Conservation (phyloP, 2,113 vertebrate genomes). For the Oryzias celebensis region DNA sequence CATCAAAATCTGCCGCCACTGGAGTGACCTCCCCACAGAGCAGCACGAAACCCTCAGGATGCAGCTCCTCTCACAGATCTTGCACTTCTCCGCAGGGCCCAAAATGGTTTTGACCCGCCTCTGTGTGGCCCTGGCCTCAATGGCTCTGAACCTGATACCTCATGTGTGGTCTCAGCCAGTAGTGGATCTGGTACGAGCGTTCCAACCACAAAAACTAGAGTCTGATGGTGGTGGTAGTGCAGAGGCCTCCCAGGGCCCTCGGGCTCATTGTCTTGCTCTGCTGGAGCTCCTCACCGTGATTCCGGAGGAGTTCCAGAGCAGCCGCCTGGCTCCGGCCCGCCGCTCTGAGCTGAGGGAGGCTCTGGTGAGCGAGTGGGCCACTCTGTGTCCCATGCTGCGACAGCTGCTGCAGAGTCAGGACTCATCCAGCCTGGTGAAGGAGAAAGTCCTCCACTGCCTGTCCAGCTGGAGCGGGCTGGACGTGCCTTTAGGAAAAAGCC, state of each 20-base stretch:
- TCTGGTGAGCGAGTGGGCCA: slow-evolving; percentile 84
- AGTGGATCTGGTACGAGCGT: slow-evolving; percentile 90
- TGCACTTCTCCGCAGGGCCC: slow-evolving; percentile 88
- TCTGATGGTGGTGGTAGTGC: slow-evolving; percentile 69
- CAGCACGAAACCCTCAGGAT: slow-evolving; percentile 89
- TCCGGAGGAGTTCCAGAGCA: slow-evolving; percentile 95
- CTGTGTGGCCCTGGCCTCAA: slow-evolving; percentile 90
- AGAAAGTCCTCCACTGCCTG: slow-evolving; percentile 90
- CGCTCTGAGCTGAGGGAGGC: slow-evolving; percentile 86
- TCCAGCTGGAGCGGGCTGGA: slow-evolving; percentile 93
- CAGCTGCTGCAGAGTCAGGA: slow-evolving; percentile 89
- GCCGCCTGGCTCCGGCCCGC: slow-evolving; percentile 85
- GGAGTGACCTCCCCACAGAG: slow-evolving; percentile 87
- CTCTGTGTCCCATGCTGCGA: slow-evolving; percentile 88
- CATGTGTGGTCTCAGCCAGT: slow-evolving; percentile 90
- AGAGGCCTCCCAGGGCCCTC: slow-evolving; percentile 48
- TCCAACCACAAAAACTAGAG: slow-evolving; percentile 82
- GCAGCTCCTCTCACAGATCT: slow-evolving; percentile 91
- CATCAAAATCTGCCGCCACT: slow-evolving; percentile 92
- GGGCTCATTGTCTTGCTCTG: slow-evolving; percentile 85
- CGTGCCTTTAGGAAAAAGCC: slow-evolving; percentile 86
- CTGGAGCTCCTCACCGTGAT: slow-evolving; percentile 92
- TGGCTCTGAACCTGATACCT: slow-evolving; percentile 91
- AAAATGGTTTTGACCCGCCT: slow-evolving; percentile 95
- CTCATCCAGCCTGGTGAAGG: slow-evolving; percentile 77